Percentiles rank a stretch among this genome's conserved stretches.
phyloP scores from a whole-genome alignment of 1,140 invertebrate genomes.

The Linepithema humile region DNA sequence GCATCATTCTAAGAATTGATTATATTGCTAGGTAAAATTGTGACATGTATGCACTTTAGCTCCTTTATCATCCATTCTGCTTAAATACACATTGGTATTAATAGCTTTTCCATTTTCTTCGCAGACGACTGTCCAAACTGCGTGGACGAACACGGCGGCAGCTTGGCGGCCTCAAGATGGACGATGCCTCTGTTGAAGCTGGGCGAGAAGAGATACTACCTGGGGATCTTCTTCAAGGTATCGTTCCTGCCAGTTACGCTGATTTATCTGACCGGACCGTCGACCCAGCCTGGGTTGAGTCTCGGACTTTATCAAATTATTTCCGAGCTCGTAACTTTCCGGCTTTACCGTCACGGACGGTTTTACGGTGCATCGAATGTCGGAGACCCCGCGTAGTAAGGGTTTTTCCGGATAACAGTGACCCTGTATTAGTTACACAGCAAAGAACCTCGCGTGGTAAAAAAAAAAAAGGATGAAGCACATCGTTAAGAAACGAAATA shows the following conservation, averaged over 20 bases:
- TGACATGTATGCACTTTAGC: neutral
- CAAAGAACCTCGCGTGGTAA: slow-evolving; percentile 19
- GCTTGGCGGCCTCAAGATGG: slow-evolving; percentile 89
- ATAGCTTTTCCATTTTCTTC: slow-evolving; percentile 64
- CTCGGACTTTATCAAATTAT: slow-evolving; percentile 70
- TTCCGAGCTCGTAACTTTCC: slow-evolving; percentile 66
- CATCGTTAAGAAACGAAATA: neutral
- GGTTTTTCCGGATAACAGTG: slow-evolving; percentile 33
- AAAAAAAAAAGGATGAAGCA: slow-evolving; percentile 12
- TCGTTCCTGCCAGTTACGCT: slow-evolving; percentile 66
- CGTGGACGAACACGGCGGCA: slow-evolving; percentile 87
- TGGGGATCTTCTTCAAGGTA: slow-evolving; percentile 97
- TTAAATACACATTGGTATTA: slow-evolving; percentile 37
- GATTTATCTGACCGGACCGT: slow-evolving; percentile 60
- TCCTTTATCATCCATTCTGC: neutral
- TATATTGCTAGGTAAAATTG: neutral
- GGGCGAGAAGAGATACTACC: slow-evolving; percentile 94
- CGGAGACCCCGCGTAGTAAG: slow-evolving; percentile 8
- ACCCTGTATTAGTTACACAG: neutral
- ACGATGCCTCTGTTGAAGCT: slow-evolving; percentile 94
- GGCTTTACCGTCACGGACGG: slow-evolving; percentile 47
- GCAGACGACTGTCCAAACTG: slow-evolving; percentile 90
- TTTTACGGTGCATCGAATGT: slow-evolving; percentile 67
- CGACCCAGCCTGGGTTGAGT: slow-evolving; percentile 10
- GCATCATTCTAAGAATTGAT: neutral